Base-by-base conservation (phyloP, 2,888 invertebrate species). In the Chymomyza caudatula region DNA sequence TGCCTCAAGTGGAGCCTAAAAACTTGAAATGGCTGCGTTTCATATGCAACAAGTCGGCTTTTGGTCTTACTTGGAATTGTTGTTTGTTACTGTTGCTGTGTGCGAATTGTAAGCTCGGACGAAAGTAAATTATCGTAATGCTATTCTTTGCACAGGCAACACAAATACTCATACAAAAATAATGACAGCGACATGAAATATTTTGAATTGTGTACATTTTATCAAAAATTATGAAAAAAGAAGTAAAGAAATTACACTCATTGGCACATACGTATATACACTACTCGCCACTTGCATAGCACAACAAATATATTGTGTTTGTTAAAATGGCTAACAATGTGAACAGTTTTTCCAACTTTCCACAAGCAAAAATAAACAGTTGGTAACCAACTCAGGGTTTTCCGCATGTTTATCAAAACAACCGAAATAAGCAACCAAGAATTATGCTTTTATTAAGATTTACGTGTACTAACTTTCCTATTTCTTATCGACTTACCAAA, bases 101-200 rank as follows among this genome's bases (percentile, higher is more conserved):
- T 63, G 43, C 37, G 44, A 47, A 62, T 55, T 59, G 20, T 44
- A 17, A 52, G 51, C 54, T 20, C 63, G 60, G 53, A 60, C 60
- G 56, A 59, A 55, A 59, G 65, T 61, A 63, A 65, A 69, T 74
- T 1, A 55, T n/a, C 60, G 25, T 58, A 47, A 52, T 37, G n/a
- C 43, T 42, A 59, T 61, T 57, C 49, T 19, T 29, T 52, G 37
- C 56, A 3, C 47, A 47, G 17, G 19, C 47, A 47, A 17, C 47
- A 37, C 47, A 47, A 15, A 17, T 19, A 47, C n/a, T 19, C 15
- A 2, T 11, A 19, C 47, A 37, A 4, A 37, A 4, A 37, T 11
- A 37, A 37, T 11, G 5, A 37, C 29, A 25, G 4, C 15, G n/a
- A 17, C 15, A 19, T 53, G 22, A 73, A 60, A 57, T 60, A 51